These are phyloP conservation scores for Anoura caudifer DNA, from an alignment of 2,113 vertebrate species.

Conservation along the genomic window DNA sequence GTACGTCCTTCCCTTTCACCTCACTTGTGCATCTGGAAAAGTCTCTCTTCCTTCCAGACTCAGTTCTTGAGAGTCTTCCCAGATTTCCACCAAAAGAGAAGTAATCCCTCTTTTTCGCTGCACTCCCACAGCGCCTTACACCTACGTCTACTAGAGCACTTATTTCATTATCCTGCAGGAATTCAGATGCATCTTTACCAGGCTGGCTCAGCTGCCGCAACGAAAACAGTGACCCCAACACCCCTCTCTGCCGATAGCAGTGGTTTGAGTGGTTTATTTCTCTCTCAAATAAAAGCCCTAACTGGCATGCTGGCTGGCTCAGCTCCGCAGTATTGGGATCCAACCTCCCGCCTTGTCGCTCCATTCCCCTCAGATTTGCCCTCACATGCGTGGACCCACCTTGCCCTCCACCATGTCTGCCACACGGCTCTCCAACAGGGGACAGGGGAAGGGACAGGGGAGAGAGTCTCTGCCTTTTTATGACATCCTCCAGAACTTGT, in stretches of 20 bases:
- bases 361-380: neutral
- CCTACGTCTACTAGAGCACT: accelerated
- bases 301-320: neutral
- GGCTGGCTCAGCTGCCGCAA: neutral
- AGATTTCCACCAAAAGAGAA: neutral
- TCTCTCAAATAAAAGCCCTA: neutral
- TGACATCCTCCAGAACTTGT: neutral
- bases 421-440: neutral
- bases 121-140: accelerated
- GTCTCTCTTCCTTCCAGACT: neutral
- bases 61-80: neutral
- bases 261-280: neutral
- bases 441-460: neutral
- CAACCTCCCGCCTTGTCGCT: neutral
- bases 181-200: neutral
- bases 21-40: neutral
- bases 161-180: neutral
- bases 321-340: neutral
- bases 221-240: neutral
- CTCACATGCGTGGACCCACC: neutral
- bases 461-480: neutral
- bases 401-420: neutral
- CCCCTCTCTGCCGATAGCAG: neutral
- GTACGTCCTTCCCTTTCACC: neutral
- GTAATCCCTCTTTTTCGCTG: neutral